Evolutionary conservation across 2,888 invertebrate species (phyloP).

Genomic region (Lampropteryx suffumata): DNA sequence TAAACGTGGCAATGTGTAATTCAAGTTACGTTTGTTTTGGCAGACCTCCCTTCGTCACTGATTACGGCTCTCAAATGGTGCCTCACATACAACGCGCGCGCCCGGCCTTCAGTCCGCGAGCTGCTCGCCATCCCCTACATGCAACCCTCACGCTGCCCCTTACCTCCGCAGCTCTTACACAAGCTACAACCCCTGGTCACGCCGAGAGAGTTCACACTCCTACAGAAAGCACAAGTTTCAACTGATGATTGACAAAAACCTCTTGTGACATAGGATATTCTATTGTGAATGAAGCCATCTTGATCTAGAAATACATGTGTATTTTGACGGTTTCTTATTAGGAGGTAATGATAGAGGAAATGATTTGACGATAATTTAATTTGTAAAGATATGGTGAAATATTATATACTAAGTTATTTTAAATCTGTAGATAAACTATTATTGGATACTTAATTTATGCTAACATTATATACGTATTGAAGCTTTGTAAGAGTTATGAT

Average conservation of each 20-base stretch:
- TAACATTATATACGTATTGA: constrained; percentile 4
- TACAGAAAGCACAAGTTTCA: constrained; percentile 51
- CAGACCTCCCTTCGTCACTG: constrained; percentile 83
- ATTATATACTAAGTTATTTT: too few species aligned
- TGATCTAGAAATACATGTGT: too few species aligned
- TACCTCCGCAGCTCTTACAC: constrained; percentile 48
- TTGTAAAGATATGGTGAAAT: too few species aligned
- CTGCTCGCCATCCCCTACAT: constrained; percentile 81
- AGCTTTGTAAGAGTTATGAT: not conserved
- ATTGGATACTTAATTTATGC: constrained; percentile 9
- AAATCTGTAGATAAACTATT: not conserved
- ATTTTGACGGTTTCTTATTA: too few species aligned
- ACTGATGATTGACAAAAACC: too few species aligned
- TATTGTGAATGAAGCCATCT: not conserved
- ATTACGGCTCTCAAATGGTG: constrained; percentile 87
- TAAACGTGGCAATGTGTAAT: too few species aligned
- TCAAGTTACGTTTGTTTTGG: not conserved
- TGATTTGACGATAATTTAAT: too few species aligned
- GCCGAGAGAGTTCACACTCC: constrained; percentile 51
- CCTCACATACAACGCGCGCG: constrained; percentile 87
- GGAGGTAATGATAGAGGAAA: too few species aligned
- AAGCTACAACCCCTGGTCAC: constrained; percentile 52
- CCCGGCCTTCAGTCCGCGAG: constrained; percentile 89
- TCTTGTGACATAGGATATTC: too few species aligned
- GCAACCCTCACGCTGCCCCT: constrained; percentile 45